Evolutionary conservation across 1,140 invertebrate genomes (phyloP).

Genomic region (Sesamia nonagrioides): DNA sequence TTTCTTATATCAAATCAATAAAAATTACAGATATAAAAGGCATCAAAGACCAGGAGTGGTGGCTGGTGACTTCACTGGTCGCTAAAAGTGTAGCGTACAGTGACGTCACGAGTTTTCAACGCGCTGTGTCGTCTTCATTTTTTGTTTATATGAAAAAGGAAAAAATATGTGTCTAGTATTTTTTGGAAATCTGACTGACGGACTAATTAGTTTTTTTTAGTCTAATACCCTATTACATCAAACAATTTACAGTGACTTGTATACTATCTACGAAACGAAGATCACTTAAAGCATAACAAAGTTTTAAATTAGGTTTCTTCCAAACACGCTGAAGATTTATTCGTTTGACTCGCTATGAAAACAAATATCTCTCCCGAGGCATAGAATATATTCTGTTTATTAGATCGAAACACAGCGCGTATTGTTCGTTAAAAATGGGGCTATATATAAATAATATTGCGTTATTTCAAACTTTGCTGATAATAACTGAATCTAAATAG

Average conservation of each 20-base stretch:
- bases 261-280: background rate
- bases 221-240: no score
- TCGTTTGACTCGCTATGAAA: constrained; percentile 34
- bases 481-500: constrained; percentile 27
- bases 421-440: constrained; percentile 24
- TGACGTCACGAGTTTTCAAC: no score
- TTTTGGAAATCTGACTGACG: no score
- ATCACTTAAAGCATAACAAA: constrained; percentile 41
- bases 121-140: no score
- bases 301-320: constrained; percentile 41
- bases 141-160: no score
- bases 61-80: no score
- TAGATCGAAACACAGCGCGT: constrained; percentile 20
- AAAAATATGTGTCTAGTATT: no score
- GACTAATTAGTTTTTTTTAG: no score
- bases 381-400: constrained; percentile 19
- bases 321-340: constrained; percentile 43
- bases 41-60: no score
- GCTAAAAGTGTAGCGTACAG: no score
- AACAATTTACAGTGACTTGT: constrained; percentile 2
- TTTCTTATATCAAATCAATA: no score
- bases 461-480: constrained; percentile 28
- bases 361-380: constrained; percentile 23
- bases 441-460: constrained; percentile 22
- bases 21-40: no score